These are phyloP conservation scores for Cinclus mexicanus DNA, from an alignment of 2,113 vertebrate genomes.

Conservation along the genomic window DNA sequence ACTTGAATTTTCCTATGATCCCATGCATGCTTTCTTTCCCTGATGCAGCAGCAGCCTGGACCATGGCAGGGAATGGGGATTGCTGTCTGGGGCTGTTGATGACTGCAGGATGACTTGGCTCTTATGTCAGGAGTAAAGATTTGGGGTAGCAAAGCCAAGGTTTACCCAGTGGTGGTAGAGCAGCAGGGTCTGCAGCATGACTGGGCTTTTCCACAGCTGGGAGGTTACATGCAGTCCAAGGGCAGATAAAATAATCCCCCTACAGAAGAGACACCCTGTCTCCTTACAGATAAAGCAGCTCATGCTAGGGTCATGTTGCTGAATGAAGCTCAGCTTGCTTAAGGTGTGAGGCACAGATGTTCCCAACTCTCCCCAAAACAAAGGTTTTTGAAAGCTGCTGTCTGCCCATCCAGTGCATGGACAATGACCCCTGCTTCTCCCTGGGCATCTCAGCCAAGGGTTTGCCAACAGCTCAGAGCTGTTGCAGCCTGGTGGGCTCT, in stretches of 20 bases:
- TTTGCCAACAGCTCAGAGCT: background rate
- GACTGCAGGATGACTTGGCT: background rate
- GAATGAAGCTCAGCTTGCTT: background rate
- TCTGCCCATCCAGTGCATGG: background rate
- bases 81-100: background rate
- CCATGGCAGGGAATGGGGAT: background rate
- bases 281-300: background rate
- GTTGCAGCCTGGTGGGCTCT: background rate
- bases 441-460: background rate
- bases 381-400: background rate
- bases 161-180: background rate
- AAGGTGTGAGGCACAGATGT: background rate
- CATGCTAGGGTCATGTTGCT: background rate
- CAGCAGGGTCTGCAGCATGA: background rate
- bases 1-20: background rate
- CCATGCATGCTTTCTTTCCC: background rate
- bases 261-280: background rate
- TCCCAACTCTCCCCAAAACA: background rate
- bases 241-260: background rate
- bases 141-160: background rate
- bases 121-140: background rate
- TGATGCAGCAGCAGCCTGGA: background rate
- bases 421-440: background rate
- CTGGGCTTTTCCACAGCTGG: background rate
- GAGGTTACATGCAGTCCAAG: background rate